Evolutionary conservation across 2,888 invertebrate genomes (phyloP).

Genomic region (Strigamia crassipes): DNA sequence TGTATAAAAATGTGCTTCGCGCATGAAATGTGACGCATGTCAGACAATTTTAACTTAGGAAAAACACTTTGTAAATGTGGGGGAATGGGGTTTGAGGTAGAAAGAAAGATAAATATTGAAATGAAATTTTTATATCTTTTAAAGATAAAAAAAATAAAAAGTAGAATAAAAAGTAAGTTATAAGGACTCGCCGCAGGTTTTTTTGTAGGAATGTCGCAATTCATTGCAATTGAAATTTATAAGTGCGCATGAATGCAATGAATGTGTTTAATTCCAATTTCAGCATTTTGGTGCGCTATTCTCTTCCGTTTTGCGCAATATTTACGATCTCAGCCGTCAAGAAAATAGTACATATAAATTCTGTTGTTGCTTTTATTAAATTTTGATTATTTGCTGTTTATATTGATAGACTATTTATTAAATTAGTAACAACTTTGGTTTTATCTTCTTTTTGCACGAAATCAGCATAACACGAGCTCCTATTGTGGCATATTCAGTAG

Average conservation of each 20-base stretch:
- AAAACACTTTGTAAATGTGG: not conserved
- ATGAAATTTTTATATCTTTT: conserved; percentile 21
- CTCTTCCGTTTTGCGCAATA: not conserved
- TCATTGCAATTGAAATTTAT: not conserved
- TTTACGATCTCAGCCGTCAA: not conserved
- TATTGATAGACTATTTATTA: too few species aligned
- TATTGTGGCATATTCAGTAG: too few species aligned
- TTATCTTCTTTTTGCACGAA: too few species aligned
- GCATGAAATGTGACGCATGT: conserved; percentile 21
- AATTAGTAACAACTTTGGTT: too few species aligned
- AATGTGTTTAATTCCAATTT: not conserved
- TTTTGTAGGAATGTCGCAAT: not conserved
- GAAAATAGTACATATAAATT: not conserved
- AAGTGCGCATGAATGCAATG: not conserved
- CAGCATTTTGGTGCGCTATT: not conserved
- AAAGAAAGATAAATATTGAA: not conserved
- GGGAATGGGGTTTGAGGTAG: too few species aligned
- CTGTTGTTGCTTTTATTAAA: too few species aligned
- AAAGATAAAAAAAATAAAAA: not conserved
- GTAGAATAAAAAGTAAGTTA: not conserved
- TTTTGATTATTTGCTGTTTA: too few species aligned
- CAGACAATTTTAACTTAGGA: conserved; percentile 11
- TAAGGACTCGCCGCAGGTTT: not conserved
- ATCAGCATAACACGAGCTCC: too few species aligned
- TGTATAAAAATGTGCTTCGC: conserved; percentile 7